Base-by-base conservation (phyloP, 1,140 invertebrate genomes). In the Psix sp. region DNA sequence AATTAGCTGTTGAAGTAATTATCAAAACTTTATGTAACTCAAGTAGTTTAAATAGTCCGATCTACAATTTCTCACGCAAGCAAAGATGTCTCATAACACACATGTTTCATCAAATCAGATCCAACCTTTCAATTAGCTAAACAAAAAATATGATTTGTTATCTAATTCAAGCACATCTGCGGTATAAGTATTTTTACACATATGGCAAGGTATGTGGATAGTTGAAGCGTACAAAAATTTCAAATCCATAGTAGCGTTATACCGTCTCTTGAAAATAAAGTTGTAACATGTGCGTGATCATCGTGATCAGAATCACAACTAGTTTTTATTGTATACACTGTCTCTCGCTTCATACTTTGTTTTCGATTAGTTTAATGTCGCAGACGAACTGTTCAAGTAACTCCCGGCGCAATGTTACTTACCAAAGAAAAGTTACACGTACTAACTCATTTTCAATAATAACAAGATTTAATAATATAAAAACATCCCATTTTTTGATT, bases 271-370 rank as follows among this genome's bases (percentile, higher is more conserved):
- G 40, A 57, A 48, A 59, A 77, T 77, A 68, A 49, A 77, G 76
- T 73, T 68, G 67, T 77, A 77, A 54, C 72, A 56, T 21, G 54
- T 35, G 43, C 40, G 48, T 36, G 57, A 67, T 45, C 35, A 39
- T 26, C 72, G 62, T 65, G 76, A 75, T 75, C 63, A 51, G 67
- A 57, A 76, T 75, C 48, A 45, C 57, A 49, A 75, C 76, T 76
- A 65, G 73, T 77, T 77, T 77, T 77, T 77, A 65, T 63, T 57
- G 35, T 48, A 46, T 33, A 33, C 35, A 48, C 39, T 60, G 38
- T 67, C 48, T 17, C 57, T 60, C 52, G 48, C 42, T 66, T 65
- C 21, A 35, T 45, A 33, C 35, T 29, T 24, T 18, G 14, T 40
- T n/a, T n/a, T n/a, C 13, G 33, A 15, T 40, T 35, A 68, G n/a